phyloP scores from a whole-genome alignment of 2,888 invertebrate genomes.

The Phrixothrix hirtus region DNA sequence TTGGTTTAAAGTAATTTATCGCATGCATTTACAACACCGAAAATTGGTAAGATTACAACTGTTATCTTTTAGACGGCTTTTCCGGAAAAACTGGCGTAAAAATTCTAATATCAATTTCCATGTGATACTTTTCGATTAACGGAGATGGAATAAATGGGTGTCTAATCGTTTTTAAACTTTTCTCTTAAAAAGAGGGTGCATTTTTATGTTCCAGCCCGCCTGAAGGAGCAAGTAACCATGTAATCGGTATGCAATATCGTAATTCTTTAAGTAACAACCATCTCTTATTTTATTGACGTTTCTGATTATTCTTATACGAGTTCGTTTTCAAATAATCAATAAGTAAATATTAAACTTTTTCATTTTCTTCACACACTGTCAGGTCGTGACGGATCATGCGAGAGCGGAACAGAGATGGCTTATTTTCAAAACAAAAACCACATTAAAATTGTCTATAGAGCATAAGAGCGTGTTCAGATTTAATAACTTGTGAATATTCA shows the following conservation, averaged over 20 bases:
- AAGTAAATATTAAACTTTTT: no score
- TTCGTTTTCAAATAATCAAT: no score
- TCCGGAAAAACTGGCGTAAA: constrained; percentile 40
- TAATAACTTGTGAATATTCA: constrained; percentile 59
- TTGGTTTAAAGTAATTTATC: constrained; percentile 7
- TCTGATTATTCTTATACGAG: no score
- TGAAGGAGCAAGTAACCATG: constrained; percentile 28
- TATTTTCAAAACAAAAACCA: constrained; percentile 25
- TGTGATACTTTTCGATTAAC: constrained; percentile 50
- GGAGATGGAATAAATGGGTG: constrained; percentile 50
- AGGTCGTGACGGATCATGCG: no score
- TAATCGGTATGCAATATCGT: constrained; percentile 33
- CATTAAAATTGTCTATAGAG: constrained; percentile 31
- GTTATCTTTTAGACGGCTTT: no score
- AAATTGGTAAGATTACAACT: no score
- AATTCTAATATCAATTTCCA: constrained; percentile 48
- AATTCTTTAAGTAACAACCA: constrained; percentile 18
- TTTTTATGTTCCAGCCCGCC: constrained; percentile 46
- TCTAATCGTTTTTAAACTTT: constrained; percentile 54
- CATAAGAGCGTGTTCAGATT: constrained; percentile 56
- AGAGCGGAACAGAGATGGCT: background rate
- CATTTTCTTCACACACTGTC: background rate
- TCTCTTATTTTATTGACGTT: no score
- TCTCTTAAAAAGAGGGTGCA: constrained; percentile 51
- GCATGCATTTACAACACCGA: constrained; percentile 5